phyloP scores from a whole-genome alignment of 2,797 vertebrate genomes.

The Falco concolor region DNA sequence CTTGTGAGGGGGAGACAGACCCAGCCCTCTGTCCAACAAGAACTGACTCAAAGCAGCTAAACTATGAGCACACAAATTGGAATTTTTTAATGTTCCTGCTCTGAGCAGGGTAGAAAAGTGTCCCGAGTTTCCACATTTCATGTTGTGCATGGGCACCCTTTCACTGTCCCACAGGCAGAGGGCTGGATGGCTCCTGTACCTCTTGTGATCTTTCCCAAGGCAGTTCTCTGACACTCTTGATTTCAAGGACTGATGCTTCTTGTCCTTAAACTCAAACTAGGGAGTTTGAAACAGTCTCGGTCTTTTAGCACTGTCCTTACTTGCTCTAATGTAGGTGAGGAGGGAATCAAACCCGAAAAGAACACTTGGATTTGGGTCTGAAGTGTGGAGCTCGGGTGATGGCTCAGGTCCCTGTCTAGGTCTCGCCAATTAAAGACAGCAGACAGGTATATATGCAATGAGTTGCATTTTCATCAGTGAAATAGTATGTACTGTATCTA shows the following conservation, averaged over 20 bases:
- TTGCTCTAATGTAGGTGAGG: accelerated
- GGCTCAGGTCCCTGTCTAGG: not conserved
- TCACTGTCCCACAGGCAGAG: too few relatives aligned
- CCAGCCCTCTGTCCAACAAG: not conserved
- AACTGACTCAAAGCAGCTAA: not conserved
- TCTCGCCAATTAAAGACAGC: not conserved
- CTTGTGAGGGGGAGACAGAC: not conserved
- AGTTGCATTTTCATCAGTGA: not conserved
- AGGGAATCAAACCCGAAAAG: not conserved
- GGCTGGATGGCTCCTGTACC: not conserved
- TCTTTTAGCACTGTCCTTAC: not conserved
- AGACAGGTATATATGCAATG: not conserved
- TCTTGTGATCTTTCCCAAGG: not conserved
- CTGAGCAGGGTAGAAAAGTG: not conserved
- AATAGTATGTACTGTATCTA: not conserved
- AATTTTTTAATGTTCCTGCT: not conserved
- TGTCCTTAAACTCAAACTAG: not conserved
- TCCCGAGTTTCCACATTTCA: not conserved
- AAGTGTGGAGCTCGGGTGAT: not conserved
- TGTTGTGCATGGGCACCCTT: not conserved
- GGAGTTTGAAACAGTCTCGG: not conserved
- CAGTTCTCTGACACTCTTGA: not conserved
- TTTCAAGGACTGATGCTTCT: not conserved
- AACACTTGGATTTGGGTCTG: not conserved
- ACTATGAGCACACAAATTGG: not conserved